Conservation (phyloP, 2,113 vertebrate genomes). For the Bambusicola thoracicus region DNA sequence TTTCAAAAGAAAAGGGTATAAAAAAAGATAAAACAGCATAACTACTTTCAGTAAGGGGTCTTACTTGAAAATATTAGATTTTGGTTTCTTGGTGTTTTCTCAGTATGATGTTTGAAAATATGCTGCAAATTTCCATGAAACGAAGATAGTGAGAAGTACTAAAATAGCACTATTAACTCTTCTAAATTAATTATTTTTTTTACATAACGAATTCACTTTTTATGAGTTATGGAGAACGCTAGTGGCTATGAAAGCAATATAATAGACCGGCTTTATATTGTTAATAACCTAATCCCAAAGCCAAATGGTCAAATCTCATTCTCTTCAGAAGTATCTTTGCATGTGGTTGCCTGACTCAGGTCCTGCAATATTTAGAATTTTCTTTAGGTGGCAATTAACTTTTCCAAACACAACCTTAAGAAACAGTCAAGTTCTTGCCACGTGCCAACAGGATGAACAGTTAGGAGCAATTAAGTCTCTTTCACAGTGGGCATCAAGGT, state of each 20-base stretch:
- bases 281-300: background rate
- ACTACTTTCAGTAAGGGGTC: background rate
- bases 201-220: background rate
- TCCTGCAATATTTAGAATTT: background rate
- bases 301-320: background rate
- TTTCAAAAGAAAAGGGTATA: background rate
- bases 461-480: background rate
- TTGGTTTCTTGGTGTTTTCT: conserved; percentile 4
- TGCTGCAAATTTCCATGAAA: background rate
- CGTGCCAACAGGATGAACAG: background rate
- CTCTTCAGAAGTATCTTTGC: background rate
- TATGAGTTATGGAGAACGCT: background rate
- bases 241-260: background rate
- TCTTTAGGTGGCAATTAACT: background rate
- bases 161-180: background rate
- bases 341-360: background rate
- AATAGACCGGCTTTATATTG: background rate
- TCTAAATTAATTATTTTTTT: background rate
- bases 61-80: background rate
- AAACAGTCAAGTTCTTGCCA: background rate
- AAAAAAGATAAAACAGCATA: background rate
- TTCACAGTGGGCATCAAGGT: background rate
- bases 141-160: background rate
- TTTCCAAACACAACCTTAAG: background rate
- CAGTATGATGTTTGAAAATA: background rate